Conservation (phyloP, 2,888 invertebrate species). For the Hymenopus coronatus region DNA sequence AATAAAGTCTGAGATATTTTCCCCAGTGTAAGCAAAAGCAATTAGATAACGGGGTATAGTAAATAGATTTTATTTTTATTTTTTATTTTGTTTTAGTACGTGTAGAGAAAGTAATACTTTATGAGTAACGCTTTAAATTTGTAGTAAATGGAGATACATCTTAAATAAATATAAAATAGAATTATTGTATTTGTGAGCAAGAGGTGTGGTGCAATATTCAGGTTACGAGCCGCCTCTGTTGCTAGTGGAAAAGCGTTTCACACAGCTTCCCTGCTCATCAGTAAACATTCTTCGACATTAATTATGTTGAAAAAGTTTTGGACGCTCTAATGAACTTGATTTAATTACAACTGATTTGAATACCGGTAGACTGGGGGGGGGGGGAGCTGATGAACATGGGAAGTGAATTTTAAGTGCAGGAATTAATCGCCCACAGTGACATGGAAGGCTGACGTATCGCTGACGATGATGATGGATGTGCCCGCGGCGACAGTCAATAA, state of each 20-base stretch:
- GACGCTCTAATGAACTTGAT: not conserved
- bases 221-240: not conserved
- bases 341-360: constrained; percentile 2
- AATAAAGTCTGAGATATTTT: too few species aligned
- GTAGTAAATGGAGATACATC: too few species aligned
- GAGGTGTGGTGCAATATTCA: not conserved
- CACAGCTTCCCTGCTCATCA: not conserved
- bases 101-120: too few species aligned
- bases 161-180: too few species aligned
- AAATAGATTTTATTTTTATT: too few species aligned
- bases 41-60: too few species aligned
- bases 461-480: not conserved
- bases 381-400: not conserved
- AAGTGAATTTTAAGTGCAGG: not conserved
- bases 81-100: too few species aligned
- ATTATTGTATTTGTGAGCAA: not conserved
- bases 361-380: not conserved
- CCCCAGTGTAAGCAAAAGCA: too few species aligned
- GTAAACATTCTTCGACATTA: constrained; percentile 14
- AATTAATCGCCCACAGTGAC: not conserved
- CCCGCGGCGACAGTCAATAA: not conserved
- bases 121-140: too few species aligned
- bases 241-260: not conserved
- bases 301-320: constrained; percentile 9
- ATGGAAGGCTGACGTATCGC: not conserved